Evolutionary conservation across 92 coral and sea anemone species (phyloP).

Genomic region (Siderastrea radians): DNA sequence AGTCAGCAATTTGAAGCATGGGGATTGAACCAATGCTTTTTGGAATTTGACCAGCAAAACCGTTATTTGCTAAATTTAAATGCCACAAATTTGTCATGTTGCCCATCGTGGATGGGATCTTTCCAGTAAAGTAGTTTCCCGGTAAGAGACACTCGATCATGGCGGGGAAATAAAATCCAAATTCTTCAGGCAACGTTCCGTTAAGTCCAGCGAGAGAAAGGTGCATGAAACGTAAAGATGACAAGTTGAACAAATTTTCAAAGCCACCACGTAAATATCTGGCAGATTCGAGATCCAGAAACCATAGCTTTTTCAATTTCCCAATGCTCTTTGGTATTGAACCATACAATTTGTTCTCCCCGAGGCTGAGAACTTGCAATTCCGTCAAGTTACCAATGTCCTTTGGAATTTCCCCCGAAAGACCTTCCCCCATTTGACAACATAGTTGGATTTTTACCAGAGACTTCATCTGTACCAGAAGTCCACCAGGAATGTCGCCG

Average conservation of each 20-base stretch:
- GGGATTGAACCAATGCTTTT: conserved; percentile 59
- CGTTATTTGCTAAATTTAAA: conserved; percentile 67
- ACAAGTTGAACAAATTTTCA: conserved; percentile 64
- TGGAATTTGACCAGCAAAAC: conserved; percentile 66
- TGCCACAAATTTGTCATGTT: conserved; percentile 63
- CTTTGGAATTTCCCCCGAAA: conserved; percentile 71
- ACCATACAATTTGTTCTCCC: conserved; percentile 71
- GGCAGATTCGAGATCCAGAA: conserved; percentile 78
- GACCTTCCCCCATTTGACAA: conserved; percentile 63
- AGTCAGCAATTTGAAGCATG: conserved; percentile 60
- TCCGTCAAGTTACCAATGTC: conserved; percentile 81
- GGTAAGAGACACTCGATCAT: conserved; percentile 77
- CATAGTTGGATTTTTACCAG: conserved; percentile 78
- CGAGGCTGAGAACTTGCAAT: conserved; percentile 88
- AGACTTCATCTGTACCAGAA: conserved; percentile 60
- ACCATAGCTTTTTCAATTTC: conserved; percentile 76
- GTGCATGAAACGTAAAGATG: conserved; percentile 72
- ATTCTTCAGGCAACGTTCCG: conserved; percentile 72
- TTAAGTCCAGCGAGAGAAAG: conserved; percentile 71
- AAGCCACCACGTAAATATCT: conserved; percentile 44
- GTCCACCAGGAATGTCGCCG: conserved; percentile 73
- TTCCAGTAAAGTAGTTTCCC: conserved; percentile 65
- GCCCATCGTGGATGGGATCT: conserved; percentile 63
- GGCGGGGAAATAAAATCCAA: conserved; percentile 74
- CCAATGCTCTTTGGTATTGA: conserved; percentile 79